phyloP scores from a whole-genome alignment of 2,797 vertebrate genomes.

The Darevskia mixta region DNA sequence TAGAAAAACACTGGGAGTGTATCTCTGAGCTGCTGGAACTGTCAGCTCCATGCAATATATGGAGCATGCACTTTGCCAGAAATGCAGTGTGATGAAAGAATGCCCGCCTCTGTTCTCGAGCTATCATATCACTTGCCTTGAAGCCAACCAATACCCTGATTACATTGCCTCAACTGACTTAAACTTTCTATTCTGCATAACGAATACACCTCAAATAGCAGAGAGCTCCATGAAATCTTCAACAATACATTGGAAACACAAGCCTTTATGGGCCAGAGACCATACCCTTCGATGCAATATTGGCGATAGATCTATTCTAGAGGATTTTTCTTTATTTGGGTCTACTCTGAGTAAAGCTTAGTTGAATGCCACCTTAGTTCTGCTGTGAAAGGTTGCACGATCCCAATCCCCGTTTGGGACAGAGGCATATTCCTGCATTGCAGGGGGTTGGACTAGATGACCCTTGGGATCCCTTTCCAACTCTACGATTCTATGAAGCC shows the following conservation, averaged over 20 bases:
- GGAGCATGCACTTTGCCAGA: not conserved
- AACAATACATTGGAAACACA: not conserved
- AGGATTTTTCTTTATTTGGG: no score
- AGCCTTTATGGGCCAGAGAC: not conserved
- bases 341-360: no score
- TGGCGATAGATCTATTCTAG: no score
- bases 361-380: no score
- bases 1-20: not conserved
- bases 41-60: not conserved
- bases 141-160: not conserved
- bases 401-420: no score
- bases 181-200: not conserved
- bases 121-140: not conserved
- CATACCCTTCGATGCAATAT: not conserved
- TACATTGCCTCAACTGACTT: not conserved
- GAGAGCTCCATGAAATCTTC: not conserved
- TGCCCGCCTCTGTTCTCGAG: not conserved
- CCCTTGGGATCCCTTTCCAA: no score
- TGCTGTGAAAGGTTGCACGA: no score
- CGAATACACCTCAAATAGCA: not conserved
- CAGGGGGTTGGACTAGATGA: no score
- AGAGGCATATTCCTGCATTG: no score
- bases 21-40: not conserved
- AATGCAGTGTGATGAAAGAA: constrained; percentile 7
- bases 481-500: no score